Evolutionary conservation across 1,140 invertebrate genomes (phyloP).

Genomic region (Limonius californicus): DNA sequence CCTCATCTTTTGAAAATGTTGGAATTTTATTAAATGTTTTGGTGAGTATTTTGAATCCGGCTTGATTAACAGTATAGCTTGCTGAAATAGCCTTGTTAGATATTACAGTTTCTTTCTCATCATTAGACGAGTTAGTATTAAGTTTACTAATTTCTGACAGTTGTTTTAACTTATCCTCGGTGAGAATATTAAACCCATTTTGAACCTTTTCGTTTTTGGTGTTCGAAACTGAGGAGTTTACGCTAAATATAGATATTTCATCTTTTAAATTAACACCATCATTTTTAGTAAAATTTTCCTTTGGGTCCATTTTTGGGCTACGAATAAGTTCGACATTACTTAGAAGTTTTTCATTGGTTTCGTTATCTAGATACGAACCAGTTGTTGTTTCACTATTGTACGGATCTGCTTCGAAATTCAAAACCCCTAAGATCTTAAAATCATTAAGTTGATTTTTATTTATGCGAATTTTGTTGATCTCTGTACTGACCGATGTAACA

Average conservation of each 20-base stretch:
- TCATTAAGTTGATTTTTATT: slow-evolving; percentile 28
- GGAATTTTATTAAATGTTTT: slow-evolving; percentile 61
- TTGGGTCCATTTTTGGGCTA: slow-evolving; percentile 3
- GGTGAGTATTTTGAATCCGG: slow-evolving; percentile 62
- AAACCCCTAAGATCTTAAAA: slow-evolving; percentile 38
- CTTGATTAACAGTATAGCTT: slow-evolving; percentile 52
- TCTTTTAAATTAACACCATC: neutral
- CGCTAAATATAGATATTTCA: slow-evolving; percentile 17
- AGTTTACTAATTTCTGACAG: slow-evolving; percentile 50
- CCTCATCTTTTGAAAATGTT: slow-evolving; percentile 48
- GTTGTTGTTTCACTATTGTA: neutral
- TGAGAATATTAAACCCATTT: slow-evolving; percentile 27
- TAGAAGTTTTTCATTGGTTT: neutral
- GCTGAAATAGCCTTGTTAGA: slow-evolving; percentile 1
- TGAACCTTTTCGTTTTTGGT: slow-evolving; percentile 3
- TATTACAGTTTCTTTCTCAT: slow-evolving; percentile 45
- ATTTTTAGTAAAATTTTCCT: neutral
- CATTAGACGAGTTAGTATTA: slow-evolving; percentile 50
- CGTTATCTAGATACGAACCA: neutral
- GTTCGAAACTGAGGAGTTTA: slow-evolving; percentile 24
- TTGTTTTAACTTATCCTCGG: slow-evolving; percentile 37
- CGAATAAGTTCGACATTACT: neutral
- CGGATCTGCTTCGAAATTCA: slow-evolving; percentile 34
- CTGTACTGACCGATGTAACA: slow-evolving; percentile 35
- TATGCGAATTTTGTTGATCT: slow-evolving; percentile 22